Conservation (phyloP, 2,888 invertebrate species). For the Marronus borbonicus region DNA sequence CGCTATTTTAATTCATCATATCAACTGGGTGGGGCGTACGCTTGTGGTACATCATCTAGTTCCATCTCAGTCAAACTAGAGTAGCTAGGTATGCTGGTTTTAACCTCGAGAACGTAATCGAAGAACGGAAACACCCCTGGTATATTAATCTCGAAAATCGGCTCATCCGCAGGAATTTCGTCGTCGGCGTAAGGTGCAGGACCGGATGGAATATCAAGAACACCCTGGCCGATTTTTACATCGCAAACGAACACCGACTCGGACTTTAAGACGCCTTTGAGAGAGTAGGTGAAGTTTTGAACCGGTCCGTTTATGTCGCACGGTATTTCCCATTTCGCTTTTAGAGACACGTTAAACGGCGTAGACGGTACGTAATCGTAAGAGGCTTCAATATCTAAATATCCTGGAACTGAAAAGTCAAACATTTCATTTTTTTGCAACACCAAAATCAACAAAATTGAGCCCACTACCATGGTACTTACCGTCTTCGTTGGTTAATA, state of each 20-base stretch:
- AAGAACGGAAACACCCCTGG: constrained; percentile 1
- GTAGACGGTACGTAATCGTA: neutral
- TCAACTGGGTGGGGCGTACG: constrained; percentile 12
- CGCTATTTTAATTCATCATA: neutral
- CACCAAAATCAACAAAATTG: too few species aligned
- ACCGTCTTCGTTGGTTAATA: neutral
- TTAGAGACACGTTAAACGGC: neutral
- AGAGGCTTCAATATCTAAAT: neutral
- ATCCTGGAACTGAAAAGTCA: constrained; percentile 8
- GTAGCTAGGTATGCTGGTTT: neutral
- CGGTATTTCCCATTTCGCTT: constrained; percentile 10
- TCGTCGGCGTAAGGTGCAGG: neutral
- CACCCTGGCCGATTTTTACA: neutral
- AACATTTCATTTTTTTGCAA: neutral
- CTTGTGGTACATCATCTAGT: neutral
- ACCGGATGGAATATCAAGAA: neutral
- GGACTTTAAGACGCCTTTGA: neutral
- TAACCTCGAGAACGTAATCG: neutral
- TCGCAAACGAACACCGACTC: neutral
- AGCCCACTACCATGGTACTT: neutral
- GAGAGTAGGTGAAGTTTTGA: neutral
- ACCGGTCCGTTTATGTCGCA: constrained; percentile 10
- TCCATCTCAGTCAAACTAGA: neutral
- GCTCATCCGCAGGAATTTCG: too few species aligned
- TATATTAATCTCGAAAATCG: neutral